Percentiles rank a stretch among this genome's conserved stretches.
Conservation (phyloP, 2,888 invertebrate genomes). For the Microctonus brassicae region DNA sequence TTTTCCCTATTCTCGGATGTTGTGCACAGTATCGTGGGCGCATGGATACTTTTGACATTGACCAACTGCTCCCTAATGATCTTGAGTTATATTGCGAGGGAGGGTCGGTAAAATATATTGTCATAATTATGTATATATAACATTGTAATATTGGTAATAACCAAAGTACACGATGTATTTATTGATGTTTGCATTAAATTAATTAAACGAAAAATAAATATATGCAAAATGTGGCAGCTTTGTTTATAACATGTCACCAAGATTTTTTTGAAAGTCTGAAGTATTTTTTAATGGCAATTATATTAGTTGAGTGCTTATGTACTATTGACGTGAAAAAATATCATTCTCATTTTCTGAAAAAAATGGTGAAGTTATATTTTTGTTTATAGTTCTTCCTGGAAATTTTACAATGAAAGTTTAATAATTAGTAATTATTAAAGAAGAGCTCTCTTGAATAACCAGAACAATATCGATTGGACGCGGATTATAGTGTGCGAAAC, state of each 20-base stretch:
- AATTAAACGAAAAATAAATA: too few species aligned
- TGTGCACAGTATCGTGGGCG: constrained; percentile 15
- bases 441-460: constrained; percentile 14
- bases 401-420: not conserved
- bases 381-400: too few species aligned
- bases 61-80: constrained; percentile 37
- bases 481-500: constrained; percentile 2
- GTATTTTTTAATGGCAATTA: too few species aligned
- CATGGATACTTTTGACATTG: constrained; percentile 31
- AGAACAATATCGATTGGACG: constrained; percentile 26
- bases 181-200: not conserved
- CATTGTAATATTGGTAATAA: not conserved
- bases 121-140: not conserved
- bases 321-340: too few species aligned
- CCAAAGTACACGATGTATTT: too few species aligned
- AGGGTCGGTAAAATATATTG: not conserved
- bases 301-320: too few species aligned
- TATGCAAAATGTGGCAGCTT: too few species aligned
- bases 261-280: too few species aligned
- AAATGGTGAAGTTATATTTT: too few species aligned
- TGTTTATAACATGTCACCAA: too few species aligned
- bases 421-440: not conserved
- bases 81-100: not conserved
- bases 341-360: too few species aligned
- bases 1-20: constrained; percentile 11